Evolutionary conservation across 2,888 invertebrate species (phyloP).

Genomic region (Drosophila setosimentum): DNA sequence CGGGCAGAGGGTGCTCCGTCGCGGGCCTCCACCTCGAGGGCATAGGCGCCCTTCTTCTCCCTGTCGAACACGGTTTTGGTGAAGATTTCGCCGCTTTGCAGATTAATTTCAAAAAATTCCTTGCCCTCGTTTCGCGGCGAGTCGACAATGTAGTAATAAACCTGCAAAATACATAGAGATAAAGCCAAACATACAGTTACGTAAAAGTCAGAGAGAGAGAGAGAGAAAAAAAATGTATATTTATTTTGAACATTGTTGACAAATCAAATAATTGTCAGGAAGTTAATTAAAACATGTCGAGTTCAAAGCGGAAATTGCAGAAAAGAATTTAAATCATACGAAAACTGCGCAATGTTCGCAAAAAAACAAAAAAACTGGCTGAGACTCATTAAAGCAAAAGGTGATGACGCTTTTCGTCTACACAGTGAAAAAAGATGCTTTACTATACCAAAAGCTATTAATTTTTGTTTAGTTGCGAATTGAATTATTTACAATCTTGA

Average conservation of each 20-base stretch:
- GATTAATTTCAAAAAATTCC: conserved; percentile 98
- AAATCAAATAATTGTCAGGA: conserved; percentile 43
- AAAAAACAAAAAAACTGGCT: conserved; percentile 8
- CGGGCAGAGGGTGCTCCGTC: conserved; percentile 98
- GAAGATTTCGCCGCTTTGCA: conserved; percentile 97
- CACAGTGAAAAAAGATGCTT: not conserved
- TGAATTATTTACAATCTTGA: no score
- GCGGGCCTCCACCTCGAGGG: conserved; percentile 97
- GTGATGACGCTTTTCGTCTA: not conserved
- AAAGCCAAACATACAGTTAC: conserved; percentile 10
- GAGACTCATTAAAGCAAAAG: not conserved
- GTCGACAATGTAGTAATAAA: conserved; percentile 96
- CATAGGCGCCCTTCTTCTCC: conserved; percentile 98
- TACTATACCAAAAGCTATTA: no score
- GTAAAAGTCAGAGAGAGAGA: not conserved
- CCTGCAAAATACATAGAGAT: conserved; percentile 86
- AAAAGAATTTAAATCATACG: conserved; percentile 37
- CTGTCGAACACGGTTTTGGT: conserved; percentile 98
- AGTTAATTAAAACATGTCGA: conserved; percentile 68
- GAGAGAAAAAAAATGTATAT: not conserved
- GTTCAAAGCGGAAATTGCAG: conserved; percentile 52
- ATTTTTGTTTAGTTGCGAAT: no score
- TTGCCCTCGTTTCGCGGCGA: conserved; percentile 96
- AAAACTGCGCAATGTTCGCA: conserved; percentile 15
- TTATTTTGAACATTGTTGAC: conserved; percentile 9